Conservation (phyloP, 2,888 invertebrate species). For the Stratiomys singularior region DNA sequence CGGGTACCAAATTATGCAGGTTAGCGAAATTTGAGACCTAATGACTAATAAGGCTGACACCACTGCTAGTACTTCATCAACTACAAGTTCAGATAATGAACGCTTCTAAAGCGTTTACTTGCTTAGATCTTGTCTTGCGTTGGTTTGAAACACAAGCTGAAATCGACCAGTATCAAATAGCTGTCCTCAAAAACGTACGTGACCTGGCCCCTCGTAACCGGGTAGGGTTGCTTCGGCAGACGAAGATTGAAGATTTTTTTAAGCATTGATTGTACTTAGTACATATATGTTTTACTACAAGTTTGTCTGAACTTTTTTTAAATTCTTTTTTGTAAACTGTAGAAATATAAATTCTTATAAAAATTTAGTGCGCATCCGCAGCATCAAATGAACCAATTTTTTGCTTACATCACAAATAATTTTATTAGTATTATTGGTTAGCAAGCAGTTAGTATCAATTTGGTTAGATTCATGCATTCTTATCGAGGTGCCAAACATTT, state of each 20-base stretch:
- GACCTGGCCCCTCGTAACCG: not conserved
- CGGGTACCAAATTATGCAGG: not conserved
- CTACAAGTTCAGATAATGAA: not conserved
- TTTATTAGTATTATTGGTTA: too few relatives aligned
- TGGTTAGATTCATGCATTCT: too few relatives aligned
- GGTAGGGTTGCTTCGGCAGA: not conserved
- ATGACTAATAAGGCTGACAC: not conserved
- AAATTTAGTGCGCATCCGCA: too few relatives aligned
- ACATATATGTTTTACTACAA: too few relatives aligned
- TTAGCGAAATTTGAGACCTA: not conserved
- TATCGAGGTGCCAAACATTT: too few relatives aligned
- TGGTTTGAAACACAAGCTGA: too few relatives aligned
- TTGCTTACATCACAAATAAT: too few relatives aligned
- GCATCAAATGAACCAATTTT: too few relatives aligned
- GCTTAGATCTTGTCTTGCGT: too few relatives aligned
- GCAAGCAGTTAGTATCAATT: too few relatives aligned
- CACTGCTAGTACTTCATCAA: not conserved
- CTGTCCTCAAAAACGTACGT: not conserved
- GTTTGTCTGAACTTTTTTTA: not conserved
- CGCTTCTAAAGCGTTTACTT: too few relatives aligned
- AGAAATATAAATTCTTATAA: not conserved
- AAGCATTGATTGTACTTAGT: not conserved
- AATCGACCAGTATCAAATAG: too few relatives aligned
- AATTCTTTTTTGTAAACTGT: not conserved
- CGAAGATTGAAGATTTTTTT: not conserved